Percentiles rank a stretch among this genome's conserved stretches.
Conservation (phyloP, 2,113 vertebrate species). For the Pteruthius melanotis region DNA sequence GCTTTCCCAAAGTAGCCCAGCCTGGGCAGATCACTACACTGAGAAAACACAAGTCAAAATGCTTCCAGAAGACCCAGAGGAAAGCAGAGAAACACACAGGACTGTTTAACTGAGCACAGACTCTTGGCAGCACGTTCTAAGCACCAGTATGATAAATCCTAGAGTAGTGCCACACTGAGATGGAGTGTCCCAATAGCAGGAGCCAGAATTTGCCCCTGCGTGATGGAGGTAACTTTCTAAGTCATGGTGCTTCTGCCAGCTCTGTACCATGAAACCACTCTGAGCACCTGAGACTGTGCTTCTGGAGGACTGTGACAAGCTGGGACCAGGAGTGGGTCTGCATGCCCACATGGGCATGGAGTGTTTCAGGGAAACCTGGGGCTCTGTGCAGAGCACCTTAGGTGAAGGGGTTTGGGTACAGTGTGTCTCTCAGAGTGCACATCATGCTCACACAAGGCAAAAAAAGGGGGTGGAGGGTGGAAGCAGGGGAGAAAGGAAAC, state of each 20-base stretch:
- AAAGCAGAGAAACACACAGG: not conserved
- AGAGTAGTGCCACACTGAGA: fast-evolving
- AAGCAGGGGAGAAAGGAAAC: slow-evolving; percentile 50
- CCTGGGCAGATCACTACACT: not conserved
- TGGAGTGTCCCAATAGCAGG: fast-evolving
- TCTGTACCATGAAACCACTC: not conserved
- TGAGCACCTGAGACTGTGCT: not conserved
- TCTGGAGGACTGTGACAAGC: not conserved
- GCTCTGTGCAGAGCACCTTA: not conserved
- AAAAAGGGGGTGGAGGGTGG: not conserved
- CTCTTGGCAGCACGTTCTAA: not conserved
- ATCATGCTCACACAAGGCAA: not conserved
- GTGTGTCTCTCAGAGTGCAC: not conserved
- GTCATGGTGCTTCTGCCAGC: not conserved
- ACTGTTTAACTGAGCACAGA: not conserved
- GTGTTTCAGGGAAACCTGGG: not conserved
- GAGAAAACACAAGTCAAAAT: not conserved
- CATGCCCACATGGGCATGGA: fast-evolving
- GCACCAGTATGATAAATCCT: fast-evolving
- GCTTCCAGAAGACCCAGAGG: not conserved
- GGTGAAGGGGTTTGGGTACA: not conserved
- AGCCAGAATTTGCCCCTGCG: not conserved
- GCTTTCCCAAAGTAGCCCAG: not conserved
- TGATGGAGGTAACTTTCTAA: not conserved
- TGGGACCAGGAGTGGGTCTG: fast-evolving